phyloP scores from a whole-genome alignment of 1,140 invertebrate species.

The Teleopsis dalmanni region DNA sequence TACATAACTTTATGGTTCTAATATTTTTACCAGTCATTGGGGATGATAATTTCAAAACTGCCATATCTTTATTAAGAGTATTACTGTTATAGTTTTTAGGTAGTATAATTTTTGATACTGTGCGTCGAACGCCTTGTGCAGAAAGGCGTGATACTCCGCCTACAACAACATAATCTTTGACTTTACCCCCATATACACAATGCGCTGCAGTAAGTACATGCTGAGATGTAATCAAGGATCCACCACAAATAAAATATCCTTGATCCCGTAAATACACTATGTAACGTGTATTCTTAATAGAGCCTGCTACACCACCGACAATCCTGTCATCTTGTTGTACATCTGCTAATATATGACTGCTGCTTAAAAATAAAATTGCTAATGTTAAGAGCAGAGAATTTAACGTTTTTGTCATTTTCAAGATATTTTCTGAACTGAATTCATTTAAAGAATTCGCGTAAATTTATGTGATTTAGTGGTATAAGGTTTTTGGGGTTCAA shows the following conservation, averaged over 20 bases:
- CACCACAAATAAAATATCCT: constrained; percentile 29
- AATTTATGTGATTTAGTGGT: too few relatives aligned
- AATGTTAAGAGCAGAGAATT: too few relatives aligned
- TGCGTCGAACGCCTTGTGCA: constrained; percentile 20
- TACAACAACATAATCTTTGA: constrained; percentile 21
- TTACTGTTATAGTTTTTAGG: constrained; percentile 26
- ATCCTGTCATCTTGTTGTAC: neutral
- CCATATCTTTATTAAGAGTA: constrained; percentile 28
- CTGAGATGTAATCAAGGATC: constrained; percentile 21
- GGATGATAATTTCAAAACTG: constrained; percentile 25
- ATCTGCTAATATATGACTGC: too few relatives aligned
- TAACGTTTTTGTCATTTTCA: too few relatives aligned
- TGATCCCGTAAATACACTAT: constrained; percentile 25
- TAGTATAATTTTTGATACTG: constrained; percentile 24
- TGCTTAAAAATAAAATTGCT: too few relatives aligned
- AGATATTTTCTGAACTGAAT: too few relatives aligned
- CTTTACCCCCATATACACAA: constrained; percentile 28
- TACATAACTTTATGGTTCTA: constrained; percentile 24
- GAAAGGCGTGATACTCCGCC: constrained; percentile 21
- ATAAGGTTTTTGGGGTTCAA: too few relatives aligned
- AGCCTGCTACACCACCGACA: neutral
- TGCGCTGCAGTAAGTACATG: constrained; percentile 33
- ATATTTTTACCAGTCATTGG: constrained; percentile 24
- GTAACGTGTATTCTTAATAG: constrained; percentile 16
- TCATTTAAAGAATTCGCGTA: too few relatives aligned